phyloP scores from a whole-genome alignment of 1,140 invertebrate species.

The Drosophila pandora region DNA sequence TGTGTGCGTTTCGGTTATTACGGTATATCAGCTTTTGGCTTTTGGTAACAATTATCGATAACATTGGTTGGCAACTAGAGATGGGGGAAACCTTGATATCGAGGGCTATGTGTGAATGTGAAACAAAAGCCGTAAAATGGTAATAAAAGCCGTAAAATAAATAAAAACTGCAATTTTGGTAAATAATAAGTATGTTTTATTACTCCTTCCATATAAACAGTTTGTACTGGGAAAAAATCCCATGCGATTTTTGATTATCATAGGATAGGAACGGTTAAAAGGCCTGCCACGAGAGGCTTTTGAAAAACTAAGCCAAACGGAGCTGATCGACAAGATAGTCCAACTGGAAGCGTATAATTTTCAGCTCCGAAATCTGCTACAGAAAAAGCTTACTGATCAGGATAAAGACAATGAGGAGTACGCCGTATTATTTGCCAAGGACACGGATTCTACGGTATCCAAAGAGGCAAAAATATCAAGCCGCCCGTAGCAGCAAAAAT shows the following conservation, averaged over 20 bases:
- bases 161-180: too few relatives aligned
- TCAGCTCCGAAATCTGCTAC: conserved; percentile 7
- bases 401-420: background rate
- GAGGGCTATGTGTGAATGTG: too few relatives aligned
- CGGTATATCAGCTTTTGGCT: conserved; percentile 49
- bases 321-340: conserved; percentile 12
- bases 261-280: background rate
- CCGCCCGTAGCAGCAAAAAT: background rate
- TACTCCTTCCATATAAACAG: too few relatives aligned
- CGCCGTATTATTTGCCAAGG: background rate
- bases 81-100: too few relatives aligned
- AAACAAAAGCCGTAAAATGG: too few relatives aligned
- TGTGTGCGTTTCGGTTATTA: conserved; percentile 27
- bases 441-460: background rate
- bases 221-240: too few relatives aligned
- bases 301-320: conserved; percentile 1
- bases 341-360: conserved; percentile 13
- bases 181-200: too few relatives aligned
- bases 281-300: conserved; percentile 6
- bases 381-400: conserved; percentile 7
- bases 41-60: too few relatives aligned
- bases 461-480: background rate
- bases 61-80: too few relatives aligned
- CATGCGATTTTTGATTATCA: too few relatives aligned
- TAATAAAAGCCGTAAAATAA: too few relatives aligned